Conservation (phyloP, 2,113 vertebrate genomes). For the Heliornis fulica region DNA sequence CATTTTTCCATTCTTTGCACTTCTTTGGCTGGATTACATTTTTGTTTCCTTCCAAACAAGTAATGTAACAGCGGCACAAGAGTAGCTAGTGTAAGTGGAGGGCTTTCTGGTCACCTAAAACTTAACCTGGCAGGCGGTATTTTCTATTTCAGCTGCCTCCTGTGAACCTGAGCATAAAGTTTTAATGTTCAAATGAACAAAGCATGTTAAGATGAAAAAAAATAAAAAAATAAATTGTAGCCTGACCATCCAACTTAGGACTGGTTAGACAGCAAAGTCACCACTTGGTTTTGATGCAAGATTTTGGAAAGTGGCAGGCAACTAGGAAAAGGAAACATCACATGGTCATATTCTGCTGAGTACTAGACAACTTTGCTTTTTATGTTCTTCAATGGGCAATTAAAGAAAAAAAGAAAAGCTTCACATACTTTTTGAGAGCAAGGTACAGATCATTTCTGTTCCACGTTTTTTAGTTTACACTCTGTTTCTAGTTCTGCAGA, state of each 20-base stretch:
- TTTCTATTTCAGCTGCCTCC: not conserved
- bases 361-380: not conserved
- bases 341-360: not conserved
- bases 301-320: not conserved
- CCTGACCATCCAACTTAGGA: not conserved
- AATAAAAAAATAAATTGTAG: no score
- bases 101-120: not conserved
- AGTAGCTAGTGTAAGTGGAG: not conserved
- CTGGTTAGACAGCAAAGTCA: not conserved
- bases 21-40: not conserved
- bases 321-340: not conserved
- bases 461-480: not conserved
- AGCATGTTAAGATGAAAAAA: not conserved
- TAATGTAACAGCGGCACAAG: not conserved
- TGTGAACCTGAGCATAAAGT: not conserved
- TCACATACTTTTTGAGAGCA: not conserved
- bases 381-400: not conserved
- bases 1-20: not conserved
- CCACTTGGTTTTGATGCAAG: not conserved
- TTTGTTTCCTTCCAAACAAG: not conserved
- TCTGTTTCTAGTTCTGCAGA: not conserved
- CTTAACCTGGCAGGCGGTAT: not conserved
- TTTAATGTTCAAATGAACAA: not conserved
- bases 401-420: not conserved
- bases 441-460: not conserved